These are phyloP conservation scores for Platypus cylindrus DNA, from an alignment of 2,888 invertebrate species.

Conservation along the genomic window DNA sequence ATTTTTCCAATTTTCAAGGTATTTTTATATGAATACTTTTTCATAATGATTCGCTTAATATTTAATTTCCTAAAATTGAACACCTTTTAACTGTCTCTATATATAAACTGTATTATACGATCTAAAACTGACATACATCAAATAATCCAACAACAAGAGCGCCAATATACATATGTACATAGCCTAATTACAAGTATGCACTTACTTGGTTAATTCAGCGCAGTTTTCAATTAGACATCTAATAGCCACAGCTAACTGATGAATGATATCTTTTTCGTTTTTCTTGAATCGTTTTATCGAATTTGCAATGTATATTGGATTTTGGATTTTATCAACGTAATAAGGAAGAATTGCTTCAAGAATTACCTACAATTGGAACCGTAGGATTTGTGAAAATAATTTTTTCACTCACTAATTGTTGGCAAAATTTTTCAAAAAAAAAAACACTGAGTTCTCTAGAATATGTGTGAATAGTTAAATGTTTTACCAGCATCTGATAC, in stretches of 20 bases:
- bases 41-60: no score
- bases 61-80: no score
- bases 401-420: neutral
- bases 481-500: slow-evolving; percentile 74
- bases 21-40: slow-evolving; percentile 2
- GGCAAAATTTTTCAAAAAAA: neutral
- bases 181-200: slow-evolving; percentile 15
- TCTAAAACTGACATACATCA: slow-evolving; percentile 13
- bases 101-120: no score
- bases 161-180: slow-evolving; percentile 5
- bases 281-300: slow-evolving; percentile 68
- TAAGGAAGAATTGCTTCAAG: slow-evolving; percentile 93
- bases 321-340: slow-evolving; percentile 87
- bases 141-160: slow-evolving; percentile 13
- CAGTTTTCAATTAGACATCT: slow-evolving; percentile 93
- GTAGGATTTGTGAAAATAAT: slow-evolving; percentile 1
- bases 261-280: slow-evolving; percentile 85
- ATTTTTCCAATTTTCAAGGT: no score
- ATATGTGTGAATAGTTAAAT: no score
- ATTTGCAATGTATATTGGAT: slow-evolving; percentile 51
- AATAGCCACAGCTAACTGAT: slow-evolving; percentile 86
- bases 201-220: slow-evolving; percentile 88
- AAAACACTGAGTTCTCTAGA: no score
- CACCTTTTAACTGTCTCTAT: no score
- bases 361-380: slow-evolving; percentile 61